A percentile compares a stretch with the other conserved stretches of the same genome.
Evolutionary conservation across 2,113 vertebrate genomes (phyloP).

Genomic region (Trematocara marginatum): DNA sequence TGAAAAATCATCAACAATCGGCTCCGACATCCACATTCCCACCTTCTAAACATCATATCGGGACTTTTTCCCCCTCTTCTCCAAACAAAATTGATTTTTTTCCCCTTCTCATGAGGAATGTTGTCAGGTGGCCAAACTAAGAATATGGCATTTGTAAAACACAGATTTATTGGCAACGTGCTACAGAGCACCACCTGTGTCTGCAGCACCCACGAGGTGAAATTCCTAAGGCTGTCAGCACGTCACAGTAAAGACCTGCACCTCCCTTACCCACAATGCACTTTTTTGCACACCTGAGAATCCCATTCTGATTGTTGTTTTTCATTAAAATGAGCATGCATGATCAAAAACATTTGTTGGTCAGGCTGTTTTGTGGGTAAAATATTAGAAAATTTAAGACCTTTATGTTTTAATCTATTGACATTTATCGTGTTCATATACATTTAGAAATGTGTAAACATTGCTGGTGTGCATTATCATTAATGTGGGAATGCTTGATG

Average conservation of each 20-base stretch:
- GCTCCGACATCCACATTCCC: neutral
- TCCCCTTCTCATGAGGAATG: slow-evolving; percentile 14
- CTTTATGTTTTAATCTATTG: neutral
- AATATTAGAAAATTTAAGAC: slow-evolving; percentile 9
- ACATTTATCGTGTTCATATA: neutral
- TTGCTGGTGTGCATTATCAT: neutral
- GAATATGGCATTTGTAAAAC: slow-evolving; percentile 39
- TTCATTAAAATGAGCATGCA: neutral
- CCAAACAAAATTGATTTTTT: neutral
- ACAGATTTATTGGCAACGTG: slow-evolving; percentile 40
- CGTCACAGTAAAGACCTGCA: neutral
- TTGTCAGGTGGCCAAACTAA: slow-evolving; percentile 33
- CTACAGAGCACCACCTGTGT: slow-evolving; percentile 33
- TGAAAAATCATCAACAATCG: neutral
- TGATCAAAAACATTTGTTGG: neutral
- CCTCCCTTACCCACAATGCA: neutral
- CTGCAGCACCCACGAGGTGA: neutral
- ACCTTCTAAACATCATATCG: neutral
- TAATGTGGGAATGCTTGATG: neutral
- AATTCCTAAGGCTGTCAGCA: slow-evolving; percentile 18
- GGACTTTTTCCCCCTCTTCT: neutral
- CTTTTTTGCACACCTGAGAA: neutral
- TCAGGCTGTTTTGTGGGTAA: neutral
- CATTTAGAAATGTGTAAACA: slow-evolving; percentile 11
- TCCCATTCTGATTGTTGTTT: neutral